Conservation (phyloP, 37 sponge, comb jelly and placozoan genomes). For the Corticium candelabrum region DNA sequence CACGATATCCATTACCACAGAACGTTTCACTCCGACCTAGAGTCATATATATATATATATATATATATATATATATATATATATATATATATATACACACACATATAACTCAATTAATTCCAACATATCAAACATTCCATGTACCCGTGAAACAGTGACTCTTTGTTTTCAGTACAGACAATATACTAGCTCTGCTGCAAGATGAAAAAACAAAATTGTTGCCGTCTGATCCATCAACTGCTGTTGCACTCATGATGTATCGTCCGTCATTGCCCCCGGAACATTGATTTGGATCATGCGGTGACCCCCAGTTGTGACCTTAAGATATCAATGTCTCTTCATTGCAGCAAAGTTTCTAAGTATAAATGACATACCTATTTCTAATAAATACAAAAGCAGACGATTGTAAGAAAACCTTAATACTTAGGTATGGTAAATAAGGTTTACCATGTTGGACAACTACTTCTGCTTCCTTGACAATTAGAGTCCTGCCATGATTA, state of each 20-base stretch:
- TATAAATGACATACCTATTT: too few species aligned
- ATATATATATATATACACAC: too few species aligned
- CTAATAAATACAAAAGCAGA: not conserved
- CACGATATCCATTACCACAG: not conserved
- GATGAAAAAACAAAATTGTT: not conserved
- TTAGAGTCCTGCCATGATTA: not conserved
- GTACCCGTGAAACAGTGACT: not conserved
- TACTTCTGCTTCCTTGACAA: not conserved
- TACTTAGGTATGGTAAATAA: not conserved
- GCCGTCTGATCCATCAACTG: not conserved
- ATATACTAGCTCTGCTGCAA: not conserved
- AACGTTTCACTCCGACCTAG: not conserved
- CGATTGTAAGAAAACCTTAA: not conserved
- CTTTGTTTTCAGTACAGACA: not conserved
- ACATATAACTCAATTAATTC: not conserved
- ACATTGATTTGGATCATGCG: not conserved
- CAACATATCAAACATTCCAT: not conserved
- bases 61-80: too few species aligned
- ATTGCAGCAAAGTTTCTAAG: too few species aligned
- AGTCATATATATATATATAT: too few species aligned
- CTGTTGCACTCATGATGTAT: not conserved
- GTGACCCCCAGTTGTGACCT: constrained; percentile 1
- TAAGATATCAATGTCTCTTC: too few species aligned
- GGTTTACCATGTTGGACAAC: not conserved
- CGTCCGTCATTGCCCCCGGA: not conserved